Percentiles rank a stretch among this genome's conserved stretches.
These are phyloP conservation scores for Neomorphus geoffroyi DNA, from an alignment of 2,797 vertebrate genomes.

Conservation along the genomic window DNA sequence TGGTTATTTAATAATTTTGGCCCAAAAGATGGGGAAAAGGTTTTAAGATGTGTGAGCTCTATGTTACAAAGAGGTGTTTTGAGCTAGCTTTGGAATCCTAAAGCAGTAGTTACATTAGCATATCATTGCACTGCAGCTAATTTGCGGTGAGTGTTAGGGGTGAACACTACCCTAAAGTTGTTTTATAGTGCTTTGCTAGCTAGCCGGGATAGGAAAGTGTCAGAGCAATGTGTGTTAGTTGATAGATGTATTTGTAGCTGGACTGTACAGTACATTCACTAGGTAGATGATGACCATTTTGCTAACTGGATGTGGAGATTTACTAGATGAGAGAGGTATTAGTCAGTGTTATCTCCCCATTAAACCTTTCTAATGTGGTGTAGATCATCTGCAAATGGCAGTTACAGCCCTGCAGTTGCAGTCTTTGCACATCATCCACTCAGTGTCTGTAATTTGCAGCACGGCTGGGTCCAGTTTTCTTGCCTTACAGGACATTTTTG, in stretches of 20 bases:
- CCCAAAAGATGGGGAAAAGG: neutral
- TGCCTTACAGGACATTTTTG: neutral
- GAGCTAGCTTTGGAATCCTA: neutral
- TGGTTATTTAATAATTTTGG: neutral
- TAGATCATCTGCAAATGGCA: neutral
- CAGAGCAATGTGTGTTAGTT: accelerated
- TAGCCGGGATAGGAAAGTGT: neutral
- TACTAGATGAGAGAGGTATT: neutral
- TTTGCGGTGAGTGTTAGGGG: neutral
- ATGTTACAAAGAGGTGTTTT: neutral
- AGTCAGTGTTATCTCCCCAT: neutral
- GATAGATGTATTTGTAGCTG: neutral
- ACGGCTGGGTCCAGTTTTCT: neutral
- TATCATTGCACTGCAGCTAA: neutral
- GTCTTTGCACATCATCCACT: neutral
- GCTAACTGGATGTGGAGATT: neutral
- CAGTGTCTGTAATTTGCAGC: neutral
- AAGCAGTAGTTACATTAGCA: neutral
- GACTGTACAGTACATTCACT: neutral
- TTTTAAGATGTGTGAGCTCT: neutral
- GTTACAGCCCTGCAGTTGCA: neutral
- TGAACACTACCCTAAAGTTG: neutral
- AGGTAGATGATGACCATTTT: neutral
- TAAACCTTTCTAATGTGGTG: neutral
- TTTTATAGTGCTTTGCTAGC: neutral